Percentiles rank a stretch among this genome's conserved stretches.
Conservation (phyloP, 1,140 invertebrate genomes). For the Ylistrum balloti region DNA sequence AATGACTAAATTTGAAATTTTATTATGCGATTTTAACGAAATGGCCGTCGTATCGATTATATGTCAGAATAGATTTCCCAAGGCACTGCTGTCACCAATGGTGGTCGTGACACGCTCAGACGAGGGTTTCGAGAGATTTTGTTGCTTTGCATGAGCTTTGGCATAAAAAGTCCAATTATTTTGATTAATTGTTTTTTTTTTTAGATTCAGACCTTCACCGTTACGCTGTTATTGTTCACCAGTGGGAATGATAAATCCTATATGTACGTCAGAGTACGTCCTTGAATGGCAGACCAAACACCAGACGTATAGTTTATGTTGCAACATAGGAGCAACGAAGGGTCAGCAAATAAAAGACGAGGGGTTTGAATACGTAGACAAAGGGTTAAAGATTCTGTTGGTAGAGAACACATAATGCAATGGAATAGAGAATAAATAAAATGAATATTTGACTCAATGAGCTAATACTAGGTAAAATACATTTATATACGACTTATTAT, state of each 20-base stretch:
- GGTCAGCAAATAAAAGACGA: neutral
- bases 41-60: neutral
- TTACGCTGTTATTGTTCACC: neutral
- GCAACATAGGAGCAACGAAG: neutral
- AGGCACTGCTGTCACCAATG: neutral
- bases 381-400: too few relatives aligned
- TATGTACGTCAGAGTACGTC: neutral
- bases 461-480: too few relatives aligned
- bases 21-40: conserved; percentile 40
- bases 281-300: too few relatives aligned
- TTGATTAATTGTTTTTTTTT: conserved; percentile 26
- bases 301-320: neutral
- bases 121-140: neutral
- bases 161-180: conserved; percentile 2
- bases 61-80: neutral
- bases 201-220: neutral
- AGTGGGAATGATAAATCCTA: neutral
- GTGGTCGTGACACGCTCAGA: neutral
- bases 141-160: neutral
- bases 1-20: conserved; percentile 36
- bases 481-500: too few relatives aligned
- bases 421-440: too few relatives aligned
- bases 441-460: too few relatives aligned
- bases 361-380: too few relatives aligned
- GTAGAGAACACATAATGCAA: too few relatives aligned